These are phyloP conservation scores for Drosophila fuyamai DNA, from an alignment of 1,140 invertebrate genomes.

Conservation along the genomic window DNA sequence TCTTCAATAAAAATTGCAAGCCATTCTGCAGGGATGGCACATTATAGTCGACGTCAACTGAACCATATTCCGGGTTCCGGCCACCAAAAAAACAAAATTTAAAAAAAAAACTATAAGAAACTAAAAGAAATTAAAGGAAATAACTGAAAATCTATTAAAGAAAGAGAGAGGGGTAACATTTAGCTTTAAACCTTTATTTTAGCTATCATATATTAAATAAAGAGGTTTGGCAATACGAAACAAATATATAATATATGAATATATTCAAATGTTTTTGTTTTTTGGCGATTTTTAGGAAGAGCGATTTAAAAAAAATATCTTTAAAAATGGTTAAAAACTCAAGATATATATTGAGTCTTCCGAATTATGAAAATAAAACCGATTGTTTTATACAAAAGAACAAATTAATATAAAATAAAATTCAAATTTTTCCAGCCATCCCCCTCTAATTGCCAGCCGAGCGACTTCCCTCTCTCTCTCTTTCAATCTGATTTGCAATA, in stretches of 20 bases:
- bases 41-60: constrained; percentile 91
- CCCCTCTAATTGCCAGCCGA: neutral
- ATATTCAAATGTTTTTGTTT: too few species aligned
- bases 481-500: constrained; percentile 8
- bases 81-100: constrained; percentile 63
- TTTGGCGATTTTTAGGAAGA: too few species aligned
- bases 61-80: constrained; percentile 83
- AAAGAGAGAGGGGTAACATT: constrained; percentile 5
- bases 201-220: too few species aligned
- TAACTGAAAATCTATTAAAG: constrained; percentile 25
- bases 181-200: too few species aligned
- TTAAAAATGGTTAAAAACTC: neutral
- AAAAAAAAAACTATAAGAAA: constrained; percentile 44
- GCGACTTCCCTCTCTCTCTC: constrained; percentile 7
- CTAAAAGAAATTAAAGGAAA: constrained; percentile 31
- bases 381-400: too few species aligned
- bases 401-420: neutral
- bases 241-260: too few species aligned
- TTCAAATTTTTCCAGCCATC: neutral
- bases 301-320: neutral
- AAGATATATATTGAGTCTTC: neutral
- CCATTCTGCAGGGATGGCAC: constrained; percentile 90
- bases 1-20: constrained; percentile 89
- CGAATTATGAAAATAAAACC: neutral
- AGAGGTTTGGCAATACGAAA: too few species aligned